Percentiles rank a stretch among this genome's conserved stretches.
Conservation (phyloP, 2,888 invertebrate genomes). For the Phlogophora meticulosa region DNA sequence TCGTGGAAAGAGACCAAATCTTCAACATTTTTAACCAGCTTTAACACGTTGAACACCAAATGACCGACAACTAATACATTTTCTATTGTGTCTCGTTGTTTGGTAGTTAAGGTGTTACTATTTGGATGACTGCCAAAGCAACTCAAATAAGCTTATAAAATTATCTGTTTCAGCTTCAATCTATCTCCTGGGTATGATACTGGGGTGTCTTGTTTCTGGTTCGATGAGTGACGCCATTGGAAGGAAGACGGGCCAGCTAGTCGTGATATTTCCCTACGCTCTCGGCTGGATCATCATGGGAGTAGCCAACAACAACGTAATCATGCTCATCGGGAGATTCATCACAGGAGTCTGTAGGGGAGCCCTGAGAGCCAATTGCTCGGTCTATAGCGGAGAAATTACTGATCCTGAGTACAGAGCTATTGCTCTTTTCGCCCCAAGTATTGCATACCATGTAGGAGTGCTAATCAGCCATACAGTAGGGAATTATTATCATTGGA, state of each 20-base stretch:
- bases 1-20: too few relatives aligned
- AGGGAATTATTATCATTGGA: slow-evolving; percentile 73
- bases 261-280: slow-evolving; percentile 68
- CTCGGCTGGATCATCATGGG: slow-evolving; percentile 74
- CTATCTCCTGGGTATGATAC: slow-evolving; percentile 65
- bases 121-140: too few relatives aligned
- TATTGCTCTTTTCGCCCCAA: slow-evolving; percentile 67
- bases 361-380: slow-evolving; percentile 68
- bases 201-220: slow-evolving; percentile 75
- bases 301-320: slow-evolving; percentile 64
- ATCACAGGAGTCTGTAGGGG: slow-evolving; percentile 73
- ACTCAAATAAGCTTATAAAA: too few relatives aligned
- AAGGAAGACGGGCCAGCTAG: slow-evolving; percentile 71
- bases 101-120: too few relatives aligned
- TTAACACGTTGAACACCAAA: too few relatives aligned
- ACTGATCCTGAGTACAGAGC: slow-evolving; percentile 75
- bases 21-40: too few relatives aligned
- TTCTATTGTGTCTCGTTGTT: too few relatives aligned
- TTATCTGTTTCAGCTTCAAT: slow-evolving; percentile 18
- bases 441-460: slow-evolving; percentile 69
- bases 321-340: slow-evolving; percentile 73
- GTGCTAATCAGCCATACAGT: slow-evolving; percentile 69
- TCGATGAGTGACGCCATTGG: slow-evolving; percentile 74
- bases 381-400: slow-evolving; percentile 77
- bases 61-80: too few relatives aligned